Conservation (phyloP, 92 coral and sea anemone species). For the Diadumene lineata region DNA sequence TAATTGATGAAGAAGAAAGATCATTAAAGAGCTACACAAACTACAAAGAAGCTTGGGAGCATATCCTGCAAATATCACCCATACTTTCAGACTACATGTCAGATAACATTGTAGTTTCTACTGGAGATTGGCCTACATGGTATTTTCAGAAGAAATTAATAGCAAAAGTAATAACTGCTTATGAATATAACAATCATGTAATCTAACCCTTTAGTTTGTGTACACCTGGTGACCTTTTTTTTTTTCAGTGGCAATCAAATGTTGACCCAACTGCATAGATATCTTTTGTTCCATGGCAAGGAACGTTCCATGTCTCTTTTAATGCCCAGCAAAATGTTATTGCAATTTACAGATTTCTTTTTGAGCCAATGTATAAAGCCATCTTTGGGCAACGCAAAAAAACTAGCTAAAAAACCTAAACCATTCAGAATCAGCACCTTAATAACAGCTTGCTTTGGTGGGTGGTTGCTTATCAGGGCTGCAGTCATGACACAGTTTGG, state of each 20-base stretch:
- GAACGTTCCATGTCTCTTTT: slow-evolving; percentile 53
- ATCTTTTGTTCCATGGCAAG: slow-evolving; percentile 55
- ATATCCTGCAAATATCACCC: neutral
- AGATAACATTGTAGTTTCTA: slow-evolving; percentile 6
- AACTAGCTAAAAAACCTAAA: slow-evolving; percentile 18
- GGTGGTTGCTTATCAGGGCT: slow-evolving; percentile 32
- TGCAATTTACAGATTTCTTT: slow-evolving; percentile 36
- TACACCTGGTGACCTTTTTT: neutral
- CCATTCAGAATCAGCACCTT: slow-evolving; percentile 38
- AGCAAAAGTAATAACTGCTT: too few relatives aligned
- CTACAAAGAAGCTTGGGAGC: slow-evolving; percentile 20
- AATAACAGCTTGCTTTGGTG: slow-evolving; percentile 39
- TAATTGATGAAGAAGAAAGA: slow-evolving; percentile 46
- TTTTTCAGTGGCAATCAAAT: slow-evolving; percentile 47
- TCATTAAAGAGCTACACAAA: slow-evolving; percentile 14
- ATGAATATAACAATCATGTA: neutral
- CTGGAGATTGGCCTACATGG: slow-evolving; percentile 67
- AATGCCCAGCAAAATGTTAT: slow-evolving; percentile 60
- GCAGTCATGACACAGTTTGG: slow-evolving; percentile 26
- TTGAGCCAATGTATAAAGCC: slow-evolving; percentile 41
- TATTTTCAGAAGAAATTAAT: slow-evolving; percentile 53
- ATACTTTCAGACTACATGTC: slow-evolving; percentile 6
- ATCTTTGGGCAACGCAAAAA: slow-evolving; percentile 48
- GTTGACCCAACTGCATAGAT: slow-evolving; percentile 30
- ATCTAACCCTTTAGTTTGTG: too few relatives aligned